Evolutionary conservation across 2,888 invertebrate species (phyloP).

Genomic region (Sthenelais limicola): DNA sequence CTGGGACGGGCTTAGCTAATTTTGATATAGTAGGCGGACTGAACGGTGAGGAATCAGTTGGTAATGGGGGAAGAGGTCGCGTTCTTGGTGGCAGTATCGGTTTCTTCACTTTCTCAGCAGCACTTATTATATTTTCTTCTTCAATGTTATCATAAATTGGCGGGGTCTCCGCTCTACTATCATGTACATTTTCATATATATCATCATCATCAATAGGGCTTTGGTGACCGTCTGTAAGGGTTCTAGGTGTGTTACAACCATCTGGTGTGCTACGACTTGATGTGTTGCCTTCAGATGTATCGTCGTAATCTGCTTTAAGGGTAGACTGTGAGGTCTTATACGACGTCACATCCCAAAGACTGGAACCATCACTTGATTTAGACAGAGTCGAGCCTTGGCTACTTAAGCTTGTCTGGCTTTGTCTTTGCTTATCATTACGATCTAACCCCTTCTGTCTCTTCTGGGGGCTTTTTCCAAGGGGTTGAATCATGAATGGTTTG

Average conservation of each 20-base stretch:
- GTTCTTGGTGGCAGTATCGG: constrained; percentile 15
- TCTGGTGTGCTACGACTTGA: constrained; percentile 35
- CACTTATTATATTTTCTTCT: background rate
- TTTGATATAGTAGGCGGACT: background rate
- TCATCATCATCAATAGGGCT: background rate
- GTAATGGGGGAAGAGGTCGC: constrained; percentile 12
- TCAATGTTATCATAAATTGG: constrained; percentile 26
- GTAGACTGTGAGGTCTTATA: constrained; percentile 41
- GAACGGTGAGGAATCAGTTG: no score
- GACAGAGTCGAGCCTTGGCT: constrained; percentile 23
- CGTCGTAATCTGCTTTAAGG: background rate
- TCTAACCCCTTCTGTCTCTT: constrained; percentile 5
- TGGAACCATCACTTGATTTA: constrained; percentile 45
- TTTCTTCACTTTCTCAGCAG: background rate
- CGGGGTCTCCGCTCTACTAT: background rate
- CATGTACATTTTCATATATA: constrained; percentile 29
- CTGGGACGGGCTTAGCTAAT: background rate
- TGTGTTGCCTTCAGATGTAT: constrained; percentile 4
- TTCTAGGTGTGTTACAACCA: background rate
- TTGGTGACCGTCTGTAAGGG: background rate
- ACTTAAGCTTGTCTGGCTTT: constrained; percentile 7
- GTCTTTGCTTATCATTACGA: background rate
- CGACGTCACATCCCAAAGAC: constrained; percentile 50
- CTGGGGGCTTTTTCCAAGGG: constrained; percentile 7
- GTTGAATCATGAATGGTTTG: constrained; percentile 23